Evolutionary conservation across 2,797 vertebrate genomes (phyloP).

Genomic region (Pyrrhura leucotis): DNA sequence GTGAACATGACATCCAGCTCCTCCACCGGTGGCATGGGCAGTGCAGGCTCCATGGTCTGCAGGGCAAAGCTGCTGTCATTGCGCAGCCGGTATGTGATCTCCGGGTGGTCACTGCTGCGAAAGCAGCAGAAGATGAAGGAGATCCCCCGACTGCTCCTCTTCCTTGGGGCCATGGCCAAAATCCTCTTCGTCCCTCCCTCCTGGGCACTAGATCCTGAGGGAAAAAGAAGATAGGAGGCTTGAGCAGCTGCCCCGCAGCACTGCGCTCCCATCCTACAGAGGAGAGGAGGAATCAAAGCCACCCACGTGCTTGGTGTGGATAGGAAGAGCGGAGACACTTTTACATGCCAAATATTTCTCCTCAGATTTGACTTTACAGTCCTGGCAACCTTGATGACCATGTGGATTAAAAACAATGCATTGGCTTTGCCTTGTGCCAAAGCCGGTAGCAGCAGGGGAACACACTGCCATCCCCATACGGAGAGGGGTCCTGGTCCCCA

Average conservation of each 20-base stretch:
- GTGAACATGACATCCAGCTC: constrained; percentile 92
- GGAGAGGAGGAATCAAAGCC: constrained; percentile 28
- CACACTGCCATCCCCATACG: accelerated
- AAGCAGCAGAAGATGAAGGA: constrained; percentile 93
- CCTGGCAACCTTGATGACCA: constrained; percentile 26
- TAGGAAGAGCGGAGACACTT: neutral
- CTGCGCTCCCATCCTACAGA: neutral
- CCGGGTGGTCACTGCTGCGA: constrained; percentile 86
- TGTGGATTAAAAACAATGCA: neutral
- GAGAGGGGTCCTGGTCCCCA: neutral
- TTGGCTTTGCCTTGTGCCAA: neutral
- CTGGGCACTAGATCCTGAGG: constrained; percentile 73
- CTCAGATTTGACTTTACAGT: constrained; percentile 28
- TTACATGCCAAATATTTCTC: constrained; percentile 41
- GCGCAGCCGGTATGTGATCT: constrained; percentile 90
- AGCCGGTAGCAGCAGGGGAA: neutral
- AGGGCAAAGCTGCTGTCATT: constrained; percentile 88
- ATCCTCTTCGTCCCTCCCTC: constrained; percentile 21
- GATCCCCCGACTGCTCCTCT: constrained; percentile 83
- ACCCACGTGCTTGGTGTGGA: neutral
- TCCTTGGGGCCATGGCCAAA: constrained; percentile 85
- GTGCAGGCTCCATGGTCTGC: constrained; percentile 83
- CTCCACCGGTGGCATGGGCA: constrained; percentile 86
- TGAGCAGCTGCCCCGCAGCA: neutral
- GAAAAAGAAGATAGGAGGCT: constrained; percentile 1